Base-by-base conservation (phyloP, 2,888 invertebrate species). In the Hololepta plana region DNA sequence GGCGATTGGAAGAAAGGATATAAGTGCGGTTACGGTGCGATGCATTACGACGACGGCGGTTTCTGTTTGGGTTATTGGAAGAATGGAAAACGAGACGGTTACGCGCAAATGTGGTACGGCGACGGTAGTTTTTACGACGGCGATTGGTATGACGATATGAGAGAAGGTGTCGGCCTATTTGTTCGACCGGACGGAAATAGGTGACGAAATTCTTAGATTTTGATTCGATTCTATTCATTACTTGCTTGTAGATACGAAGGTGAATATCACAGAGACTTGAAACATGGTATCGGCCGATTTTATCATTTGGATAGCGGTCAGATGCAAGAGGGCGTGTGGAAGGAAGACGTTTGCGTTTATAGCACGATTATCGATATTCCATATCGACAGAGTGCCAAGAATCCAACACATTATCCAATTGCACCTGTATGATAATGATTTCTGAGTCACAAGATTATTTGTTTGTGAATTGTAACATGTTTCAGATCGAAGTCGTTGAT, bases 171-270 rank as follows among this genome's bases (percentile, higher is more conserved):
- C 13, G 39, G 41, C 4, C 31, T 41, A 31, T 35, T 33, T 22
- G 39, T 40, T 17, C 34, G 34, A 33, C 35, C 45, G 38, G 26
- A 41, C 43, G 42, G 42, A 36, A 31, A 45, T 46, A 29, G n/a
- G n/a, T n/a, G n/a, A n/a, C n/a, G n/a, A n/a, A n/a, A n/a, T n/a
- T n/a, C n/a, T n/a, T n/a, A n/a, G n/a, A n/a, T n/a, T n/a, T n/a
- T n/a, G n/a, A n/a, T n/a, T n/a, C n/a, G 26, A 37, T 62, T 65
- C 42, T 20, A 63, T 70, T 40, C 65, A 66, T 3, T 67, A 70
- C 39, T 57, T n/a, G n/a, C n/a, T n/a, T n/a, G n/a, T n/a, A n/a
- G 71, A 24, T 75, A 69, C 43, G 71, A 72, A 49, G 76, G 75
- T 0, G 43, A 60, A 30, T 75, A 72, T 62, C 40, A 50, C 15